These are phyloP conservation scores for Drosophila stalkeri DNA, from an alignment of 2,888 invertebrate genomes.

Conservation along the genomic window DNA sequence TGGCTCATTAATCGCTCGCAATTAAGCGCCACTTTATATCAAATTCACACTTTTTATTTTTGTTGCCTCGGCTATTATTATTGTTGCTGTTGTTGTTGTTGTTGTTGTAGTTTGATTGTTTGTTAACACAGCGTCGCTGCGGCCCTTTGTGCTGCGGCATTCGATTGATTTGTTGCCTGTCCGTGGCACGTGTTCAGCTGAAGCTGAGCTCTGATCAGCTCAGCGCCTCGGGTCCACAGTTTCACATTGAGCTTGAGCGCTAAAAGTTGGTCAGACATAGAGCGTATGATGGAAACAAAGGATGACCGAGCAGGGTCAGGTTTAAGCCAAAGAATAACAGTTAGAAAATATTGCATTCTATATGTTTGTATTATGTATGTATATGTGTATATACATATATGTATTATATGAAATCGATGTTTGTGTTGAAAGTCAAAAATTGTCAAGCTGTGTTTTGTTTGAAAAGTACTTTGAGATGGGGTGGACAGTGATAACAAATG, in stretches of 20 bases:
- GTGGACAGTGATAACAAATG: not conserved
- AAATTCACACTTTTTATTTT: slow-evolving; percentile 56
- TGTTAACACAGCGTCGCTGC: slow-evolving; percentile 13
- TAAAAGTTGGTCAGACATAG: slow-evolving; percentile 42
- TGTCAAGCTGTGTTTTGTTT: not conserved
- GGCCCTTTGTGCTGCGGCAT: slow-evolving; percentile 31
- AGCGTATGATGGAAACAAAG: slow-evolving; percentile 15
- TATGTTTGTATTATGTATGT: not conserved
- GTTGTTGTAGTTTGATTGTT: slow-evolving; percentile 28
- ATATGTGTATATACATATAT: not conserved
- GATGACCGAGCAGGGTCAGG: slow-evolving; percentile 17
- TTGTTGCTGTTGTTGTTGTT: slow-evolving; percentile 7
- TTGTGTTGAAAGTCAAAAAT: not conserved
- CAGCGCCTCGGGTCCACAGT: not conserved
- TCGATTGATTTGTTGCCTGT: slow-evolving; percentile 53
- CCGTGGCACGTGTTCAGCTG: slow-evolving; percentile 50
- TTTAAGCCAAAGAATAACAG: slow-evolving; percentile 12
- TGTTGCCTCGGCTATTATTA: slow-evolving; percentile 7
- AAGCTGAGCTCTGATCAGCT: slow-evolving; percentile 7
- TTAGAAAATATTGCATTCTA: slow-evolving; percentile 21
- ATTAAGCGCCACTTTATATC: slow-evolving; percentile 77
- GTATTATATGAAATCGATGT: not conserved
- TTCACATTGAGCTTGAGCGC: slow-evolving; percentile 19
- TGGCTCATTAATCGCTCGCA: slow-evolving; percentile 77
- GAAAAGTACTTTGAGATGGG: not conserved